A percentile compares a stretch with the other conserved stretches of the same genome.
Evolutionary conservation across 35 echinoderm and acorn worm genomes (phyloP).

Genomic region (Apostichopus parvimensis): DNA sequence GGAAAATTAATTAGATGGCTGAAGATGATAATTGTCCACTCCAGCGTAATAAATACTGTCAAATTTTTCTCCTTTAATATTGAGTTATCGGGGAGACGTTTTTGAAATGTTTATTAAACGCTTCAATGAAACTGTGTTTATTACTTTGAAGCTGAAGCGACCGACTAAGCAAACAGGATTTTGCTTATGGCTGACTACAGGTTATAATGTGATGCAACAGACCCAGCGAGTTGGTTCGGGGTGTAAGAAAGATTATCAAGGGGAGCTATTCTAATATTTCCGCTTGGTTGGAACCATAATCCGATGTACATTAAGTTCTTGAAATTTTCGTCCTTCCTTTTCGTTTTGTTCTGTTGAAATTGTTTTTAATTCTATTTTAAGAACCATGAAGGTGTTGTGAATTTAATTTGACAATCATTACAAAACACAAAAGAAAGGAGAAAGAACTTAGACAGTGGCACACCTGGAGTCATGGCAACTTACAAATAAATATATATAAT

Average conservation of each 20-base stretch:
- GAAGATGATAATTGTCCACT: conserved; percentile 8
- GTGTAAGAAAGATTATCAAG: neutral
- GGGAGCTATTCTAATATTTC: neutral
- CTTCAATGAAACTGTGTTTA: conserved; percentile 1
- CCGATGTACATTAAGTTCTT: neutral
- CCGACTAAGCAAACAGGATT: neutral
- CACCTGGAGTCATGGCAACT: too few relatives aligned
- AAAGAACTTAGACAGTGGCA: too few relatives aligned
- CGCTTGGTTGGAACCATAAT: neutral
- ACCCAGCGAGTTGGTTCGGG: too few relatives aligned
- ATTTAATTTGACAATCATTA: too few relatives aligned
- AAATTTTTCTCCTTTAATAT: neutral
- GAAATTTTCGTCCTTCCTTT: neutral
- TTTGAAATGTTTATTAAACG: conserved; percentile 1
- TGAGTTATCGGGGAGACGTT: neutral
- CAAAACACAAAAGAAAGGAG: too few relatives aligned
- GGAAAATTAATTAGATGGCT: conserved; percentile 23
- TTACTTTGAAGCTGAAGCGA: conserved; percentile 1
- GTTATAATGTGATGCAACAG: too few relatives aligned
- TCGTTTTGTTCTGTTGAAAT: neutral
- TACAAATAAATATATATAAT: too few relatives aligned
- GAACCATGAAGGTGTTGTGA: neutral
- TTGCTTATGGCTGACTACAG: neutral
- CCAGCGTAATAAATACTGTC: conserved; percentile 1
- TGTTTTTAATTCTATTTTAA: neutral